Evolutionary conservation across 2,888 invertebrate species (phyloP).

Genomic region (Lasioglossum villosulum): DNA sequence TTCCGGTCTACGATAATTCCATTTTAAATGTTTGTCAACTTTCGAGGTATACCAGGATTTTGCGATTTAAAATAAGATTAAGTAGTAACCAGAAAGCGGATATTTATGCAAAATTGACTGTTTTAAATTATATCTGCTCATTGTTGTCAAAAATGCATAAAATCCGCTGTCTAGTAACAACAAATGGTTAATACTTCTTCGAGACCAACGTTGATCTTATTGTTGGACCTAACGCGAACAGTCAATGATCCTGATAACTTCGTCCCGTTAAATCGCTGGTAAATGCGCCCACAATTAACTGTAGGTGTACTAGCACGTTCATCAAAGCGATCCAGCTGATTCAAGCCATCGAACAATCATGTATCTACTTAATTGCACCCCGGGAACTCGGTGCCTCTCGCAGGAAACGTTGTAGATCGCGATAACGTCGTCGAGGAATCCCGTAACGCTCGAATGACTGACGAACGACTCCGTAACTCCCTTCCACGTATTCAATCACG

Average conservation of each 20-base stretch:
- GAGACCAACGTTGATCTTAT: neutral
- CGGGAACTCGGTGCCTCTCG: neutral
- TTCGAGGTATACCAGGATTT: too few species aligned
- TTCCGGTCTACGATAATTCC: too few species aligned
- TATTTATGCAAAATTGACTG: too few species aligned
- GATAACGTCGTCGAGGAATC: slow-evolving; percentile 12
- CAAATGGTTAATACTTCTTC: neutral
- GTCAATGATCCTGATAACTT: neutral
- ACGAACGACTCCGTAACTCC: slow-evolving; percentile 8
- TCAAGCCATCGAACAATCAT: neutral
- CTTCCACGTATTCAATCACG: slow-evolving; percentile 7
- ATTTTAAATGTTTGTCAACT: too few species aligned
- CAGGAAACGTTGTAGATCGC: neutral
- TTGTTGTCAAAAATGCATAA: too few species aligned
- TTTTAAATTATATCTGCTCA: too few species aligned
- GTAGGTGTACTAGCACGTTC: neutral
- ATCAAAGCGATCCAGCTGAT: neutral
- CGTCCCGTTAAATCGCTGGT: neutral
- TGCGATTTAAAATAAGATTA: too few species aligned
- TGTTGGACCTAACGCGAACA: neutral
- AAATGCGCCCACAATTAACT: neutral
- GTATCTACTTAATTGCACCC: slow-evolving; percentile 15
- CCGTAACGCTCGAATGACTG: slow-evolving; percentile 7
- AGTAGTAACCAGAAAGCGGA: too few species aligned
- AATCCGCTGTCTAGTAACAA: too few species aligned